A percentile compares a stretch with the other conserved stretches of the same genome.
Conservation (phyloP, 2,888 invertebrate genomes). For the Cephalotes varians region DNA sequence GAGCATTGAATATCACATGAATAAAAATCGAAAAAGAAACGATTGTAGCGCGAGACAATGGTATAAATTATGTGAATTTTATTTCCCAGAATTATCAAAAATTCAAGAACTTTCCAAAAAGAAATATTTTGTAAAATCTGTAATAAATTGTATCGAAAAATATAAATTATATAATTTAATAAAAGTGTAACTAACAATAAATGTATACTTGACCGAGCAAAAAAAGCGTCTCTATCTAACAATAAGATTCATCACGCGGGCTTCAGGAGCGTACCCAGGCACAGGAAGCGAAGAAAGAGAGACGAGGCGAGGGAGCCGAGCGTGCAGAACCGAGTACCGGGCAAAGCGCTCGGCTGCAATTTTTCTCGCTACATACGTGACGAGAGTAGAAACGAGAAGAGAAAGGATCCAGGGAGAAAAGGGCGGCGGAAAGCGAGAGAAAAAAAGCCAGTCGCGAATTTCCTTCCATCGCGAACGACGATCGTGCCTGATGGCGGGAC, state of each 20-base stretch:
- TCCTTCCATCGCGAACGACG: slow-evolving; percentile 72
- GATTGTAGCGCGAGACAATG: background rate
- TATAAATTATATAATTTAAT: slow-evolving; percentile 11
- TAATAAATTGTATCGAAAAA: background rate
- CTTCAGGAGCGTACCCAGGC: slow-evolving; percentile 40
- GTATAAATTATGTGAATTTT: background rate
- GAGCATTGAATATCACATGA: slow-evolving; percentile 56
- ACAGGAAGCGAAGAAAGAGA: slow-evolving; percentile 39
- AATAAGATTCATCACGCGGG: slow-evolving; percentile 54
- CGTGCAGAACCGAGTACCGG: slow-evolving; percentile 85
- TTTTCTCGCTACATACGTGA: slow-evolving; percentile 86
- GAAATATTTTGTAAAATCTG: background rate
- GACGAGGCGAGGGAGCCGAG: slow-evolving; percentile 72
- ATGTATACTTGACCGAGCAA: slow-evolving; percentile 34
- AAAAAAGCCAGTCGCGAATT: slow-evolving; percentile 78
- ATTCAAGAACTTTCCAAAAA: background rate
- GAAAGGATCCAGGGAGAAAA: slow-evolving; percentile 64
- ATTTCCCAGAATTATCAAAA: background rate
- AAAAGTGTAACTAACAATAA: slow-evolving; percentile 36
- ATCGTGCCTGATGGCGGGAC: slow-evolving; percentile 62
- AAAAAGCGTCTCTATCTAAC: slow-evolving; percentile 37
- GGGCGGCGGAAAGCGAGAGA: slow-evolving; percentile 61
- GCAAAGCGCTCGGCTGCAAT: slow-evolving; percentile 86
- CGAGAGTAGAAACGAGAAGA: slow-evolving; percentile 83
- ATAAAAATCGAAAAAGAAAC: background rate